phyloP scores from a whole-genome alignment of 2,888 invertebrate species.

The Coremacera marginata region DNA sequence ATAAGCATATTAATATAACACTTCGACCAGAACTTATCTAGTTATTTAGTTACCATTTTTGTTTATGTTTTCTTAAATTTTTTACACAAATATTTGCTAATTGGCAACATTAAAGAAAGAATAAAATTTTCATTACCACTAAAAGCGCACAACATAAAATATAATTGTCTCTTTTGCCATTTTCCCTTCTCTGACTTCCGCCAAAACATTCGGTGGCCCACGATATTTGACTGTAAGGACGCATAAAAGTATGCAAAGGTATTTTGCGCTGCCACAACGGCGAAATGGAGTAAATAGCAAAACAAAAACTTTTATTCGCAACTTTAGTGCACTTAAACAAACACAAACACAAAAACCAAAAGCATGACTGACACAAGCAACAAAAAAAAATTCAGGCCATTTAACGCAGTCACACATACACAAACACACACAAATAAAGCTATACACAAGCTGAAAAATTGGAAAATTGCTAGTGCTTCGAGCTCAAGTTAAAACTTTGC shows the following conservation, averaged over 20 bases:
- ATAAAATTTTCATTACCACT: slow-evolving; percentile 6
- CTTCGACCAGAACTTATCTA: too few species aligned
- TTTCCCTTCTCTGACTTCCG: background rate
- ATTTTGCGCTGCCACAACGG: background rate
- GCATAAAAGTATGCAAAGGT: slow-evolving; percentile 3
- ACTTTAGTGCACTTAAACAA: background rate
- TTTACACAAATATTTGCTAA: background rate
- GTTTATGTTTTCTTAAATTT: too few species aligned
- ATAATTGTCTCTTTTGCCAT: background rate
- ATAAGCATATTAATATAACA: too few species aligned
- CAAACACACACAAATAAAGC: background rate
- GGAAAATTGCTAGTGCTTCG: background rate
- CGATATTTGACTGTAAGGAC: background rate
- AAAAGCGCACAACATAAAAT: background rate
- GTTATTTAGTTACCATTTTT: too few species aligned
- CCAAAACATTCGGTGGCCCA: background rate
- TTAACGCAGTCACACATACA: background rate
- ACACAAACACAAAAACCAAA: background rate
- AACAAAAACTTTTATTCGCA: background rate
- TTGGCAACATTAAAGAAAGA: background rate
- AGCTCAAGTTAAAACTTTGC: background rate
- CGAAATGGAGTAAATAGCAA: background rate
- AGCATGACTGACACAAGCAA: background rate
- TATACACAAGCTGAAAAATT: too few species aligned
- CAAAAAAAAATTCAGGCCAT: background rate